Conservation (phyloP, 2,888 invertebrate species). For the Lypha dubia region DNA sequence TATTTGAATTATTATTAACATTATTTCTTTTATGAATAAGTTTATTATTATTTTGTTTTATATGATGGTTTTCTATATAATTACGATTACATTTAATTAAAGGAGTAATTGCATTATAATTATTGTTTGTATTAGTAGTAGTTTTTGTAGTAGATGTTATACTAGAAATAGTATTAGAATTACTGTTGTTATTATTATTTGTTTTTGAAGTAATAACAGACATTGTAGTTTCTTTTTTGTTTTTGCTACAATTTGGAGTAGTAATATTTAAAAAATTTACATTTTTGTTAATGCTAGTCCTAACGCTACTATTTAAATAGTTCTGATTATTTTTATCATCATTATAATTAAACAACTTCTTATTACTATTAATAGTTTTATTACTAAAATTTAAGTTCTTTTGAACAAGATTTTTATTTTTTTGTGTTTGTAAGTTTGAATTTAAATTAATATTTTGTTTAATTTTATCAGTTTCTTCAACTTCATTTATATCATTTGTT, state of each 20-base stretch:
- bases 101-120: constrained; percentile 50
- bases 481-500: constrained; percentile 32
- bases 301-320: constrained; percentile 68
- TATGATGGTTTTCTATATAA: constrained; percentile 65
- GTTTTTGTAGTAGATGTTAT: constrained; percentile 48
- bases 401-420: constrained; percentile 32
- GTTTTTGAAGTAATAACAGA: constrained; percentile 61
- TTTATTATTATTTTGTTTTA: constrained; percentile 67
- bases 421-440: constrained; percentile 24
- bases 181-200: constrained; percentile 70
- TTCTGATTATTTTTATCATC: constrained; percentile 67
- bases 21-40: constrained; percentile 55
- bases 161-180: constrained; percentile 54
- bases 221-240: constrained; percentile 47
- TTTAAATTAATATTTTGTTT: constrained; percentile 46
- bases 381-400: constrained; percentile 43
- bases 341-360: constrained; percentile 72
- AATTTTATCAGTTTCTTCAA: constrained; percentile 54
- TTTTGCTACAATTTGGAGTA: constrained; percentile 60
- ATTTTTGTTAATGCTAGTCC: constrained; percentile 72
- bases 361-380: constrained; percentile 53
- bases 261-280: constrained; percentile 70
- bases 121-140: constrained; percentile 54
- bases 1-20: constrained; percentile 66
- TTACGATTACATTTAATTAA: constrained; percentile 63